Base-by-base conservation (phyloP, 1,140 invertebrate genomes). In the Hyposmocoma kahamanoa region DNA sequence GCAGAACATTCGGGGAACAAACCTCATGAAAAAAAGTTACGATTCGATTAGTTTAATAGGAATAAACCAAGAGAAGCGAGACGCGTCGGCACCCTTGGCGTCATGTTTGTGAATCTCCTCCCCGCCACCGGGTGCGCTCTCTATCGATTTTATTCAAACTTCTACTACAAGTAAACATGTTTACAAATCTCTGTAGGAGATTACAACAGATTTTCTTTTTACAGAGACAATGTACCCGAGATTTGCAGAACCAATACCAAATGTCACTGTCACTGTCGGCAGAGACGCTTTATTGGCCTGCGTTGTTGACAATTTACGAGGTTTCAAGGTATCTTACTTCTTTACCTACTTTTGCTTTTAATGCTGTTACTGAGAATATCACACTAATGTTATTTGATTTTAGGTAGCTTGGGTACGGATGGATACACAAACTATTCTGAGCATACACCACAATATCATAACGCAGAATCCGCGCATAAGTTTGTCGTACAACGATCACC, bases 391-490 rank as follows among this genome's bases (percentile, higher is more conserved):
- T 28, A 26, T 19, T n/a, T 21, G 20, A 26, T 82, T 84, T 13
- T 74, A 96, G 94, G 93, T 97, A 58, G 95, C 95, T 54, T 96
- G 95, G 94, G 94, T 97, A 11, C 88, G 94, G 28, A 94, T 97
- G 50, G 95, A 97, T 69, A 96, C 95, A 1, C 95, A 97, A 78
- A 96, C 96, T 4, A 96, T 96, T 58, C 86, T 97, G 15, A 95
- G 95, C 17, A 96, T 97, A 64, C 95, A 96, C 69, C 92, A 95
- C 70, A 93, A 94, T 67, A 93, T 96, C 28, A 95, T 96, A 57
- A 95, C 95, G 2, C 92, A 96, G 73, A 96, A 97, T 82, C 91
- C 92, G 10, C 89, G 96, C 53, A 94, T 97, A 48, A 92, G 92
- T 3, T 83, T 96, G 46, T 92, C 94, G 19, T 95, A 93, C 83